Evolutionary conservation across 2,113 vertebrate genomes (phyloP).

Genomic region (Pollachius pollachius): DNA sequence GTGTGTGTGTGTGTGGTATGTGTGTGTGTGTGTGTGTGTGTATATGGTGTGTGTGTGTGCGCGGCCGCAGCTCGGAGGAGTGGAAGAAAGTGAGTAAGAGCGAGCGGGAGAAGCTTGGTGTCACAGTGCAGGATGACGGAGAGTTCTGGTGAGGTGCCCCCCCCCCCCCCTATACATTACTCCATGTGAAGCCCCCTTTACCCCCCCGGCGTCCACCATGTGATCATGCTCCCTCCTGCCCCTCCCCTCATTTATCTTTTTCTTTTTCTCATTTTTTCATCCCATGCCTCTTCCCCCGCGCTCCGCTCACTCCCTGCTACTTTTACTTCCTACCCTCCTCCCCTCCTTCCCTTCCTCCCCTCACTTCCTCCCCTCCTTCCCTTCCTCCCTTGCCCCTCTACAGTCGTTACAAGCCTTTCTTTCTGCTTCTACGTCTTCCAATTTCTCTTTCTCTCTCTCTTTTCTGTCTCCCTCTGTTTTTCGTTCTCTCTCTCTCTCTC

Average conservation of each 20-base stretch:
- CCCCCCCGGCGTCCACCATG: neutral
- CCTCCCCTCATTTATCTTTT: too few species aligned
- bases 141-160: constrained; percentile 88
- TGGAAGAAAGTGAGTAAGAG: constrained; percentile 98
- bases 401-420: neutral
- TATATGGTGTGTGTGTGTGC: neutral
- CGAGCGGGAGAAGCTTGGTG: constrained; percentile 90
- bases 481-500: neutral
- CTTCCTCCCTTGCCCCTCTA: neutral
- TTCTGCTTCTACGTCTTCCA: neutral
- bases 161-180: constrained; percentile 14
- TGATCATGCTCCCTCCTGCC: neutral
- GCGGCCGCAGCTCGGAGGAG: constrained; percentile 83
- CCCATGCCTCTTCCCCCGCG: neutral
- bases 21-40: constrained; percentile 1
- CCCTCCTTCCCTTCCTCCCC: neutral
- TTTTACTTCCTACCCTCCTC: neutral
- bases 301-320: neutral
- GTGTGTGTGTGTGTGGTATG: neutral
- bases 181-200: neutral
- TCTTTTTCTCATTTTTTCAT: neutral
- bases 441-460: neutral
- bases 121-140: constrained; percentile 91
- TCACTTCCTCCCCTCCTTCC: neutral
- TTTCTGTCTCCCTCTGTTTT: too few species aligned